Base-by-base conservation (phyloP, 2,888 invertebrate genomes). In the Drosophila leonis region DNA sequence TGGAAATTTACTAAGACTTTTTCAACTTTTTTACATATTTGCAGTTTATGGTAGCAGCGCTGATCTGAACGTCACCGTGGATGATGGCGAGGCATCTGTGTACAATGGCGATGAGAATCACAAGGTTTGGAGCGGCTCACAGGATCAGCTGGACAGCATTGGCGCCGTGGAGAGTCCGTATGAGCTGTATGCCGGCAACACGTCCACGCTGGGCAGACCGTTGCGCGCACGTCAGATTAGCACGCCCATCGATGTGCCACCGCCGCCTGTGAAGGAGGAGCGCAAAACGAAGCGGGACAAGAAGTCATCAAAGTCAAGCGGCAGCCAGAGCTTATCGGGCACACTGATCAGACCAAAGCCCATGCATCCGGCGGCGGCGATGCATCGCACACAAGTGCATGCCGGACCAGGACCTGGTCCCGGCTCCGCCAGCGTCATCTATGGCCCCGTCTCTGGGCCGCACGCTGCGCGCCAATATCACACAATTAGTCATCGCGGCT, bases 81-180 rank as follows among this genome's bases (percentile, higher is more conserved):
- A 92, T 37, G 96, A 96, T 68, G 97, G 97, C 81, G 97, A 97
- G 81, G 94, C 96, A 27, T 97, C 97, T 75, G 95, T 96, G 65
- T 98, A 96, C 93, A 98, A 98, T 90, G 98, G 97, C 0, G 97
- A 98, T 90, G 98, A 98, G 93, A 98, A 98, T 92, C 98, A 98
- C 92, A 98, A 98, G 93, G 96, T 98, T 44, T 98, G 98, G 98
- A 96, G 97, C 3, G 97, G 97, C 10, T 95, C 95, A 31, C 95
- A 95, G 35, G 97, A 97, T 91, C 95, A 96, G 65, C 94, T 97
- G 37, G 96, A 94, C 95, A 70, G 87, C 73, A 81, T 90, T 37
- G 90, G 87, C 0, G 95, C 94, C 4, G 93, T 94, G 46, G 94
- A 96, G 86, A 95, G 95, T 75, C 95, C 95, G 15, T 97, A 97